Evolutionary conservation across 2,113 vertebrate genomes (phyloP), one percentile per base, ranked within the genome.

Genomic region (Gambusia affinis): DNA sequence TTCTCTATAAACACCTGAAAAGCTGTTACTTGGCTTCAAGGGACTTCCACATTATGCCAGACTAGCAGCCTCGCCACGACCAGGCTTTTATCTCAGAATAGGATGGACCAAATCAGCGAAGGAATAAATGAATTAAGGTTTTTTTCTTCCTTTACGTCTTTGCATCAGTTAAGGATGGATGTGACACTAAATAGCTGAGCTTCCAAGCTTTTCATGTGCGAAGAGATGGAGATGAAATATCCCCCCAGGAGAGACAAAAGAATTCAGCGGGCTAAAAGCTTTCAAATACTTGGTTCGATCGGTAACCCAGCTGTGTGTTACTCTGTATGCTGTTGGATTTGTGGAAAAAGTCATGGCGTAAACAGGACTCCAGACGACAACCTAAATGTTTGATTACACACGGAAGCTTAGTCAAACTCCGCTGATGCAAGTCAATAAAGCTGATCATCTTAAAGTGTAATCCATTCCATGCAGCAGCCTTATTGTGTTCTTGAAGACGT

Each of bases 151-250:
- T 77, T 83, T 86, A 77, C 78, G 76, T 79, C 66, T 65, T 62
- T 27, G 44, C 82, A 87, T 85, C 29, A 74, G 87, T 90, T 83
- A 75, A 83, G 80, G 76, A 84, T 81, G 72, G 65, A 70, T 76
- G 85, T 61, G 44, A 71, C 75, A 57, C 72, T 1, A 66, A 91
- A 87, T 79, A 79, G 81, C 85, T 79, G 67, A 73, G 70, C 71
- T 78, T 68, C 75, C 91, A 79, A 86, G 91, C 88, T 77, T 93
- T 93, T 89, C 74, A 92, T 82, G 65, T 2, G 12, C 14, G 81
- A 89, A 85, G 80, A 92, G 88, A 91, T 82, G 86, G 75, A 72
- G 69, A 88, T 91, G 76, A 35, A 65, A 54, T 44, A 62, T 64
- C 85, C 74, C 80, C 65, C 2, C 10, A 54, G 79, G 81, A 74